Base-by-base conservation (phyloP, 2,797 vertebrate genomes). In the Acanthornis magna region DNA sequence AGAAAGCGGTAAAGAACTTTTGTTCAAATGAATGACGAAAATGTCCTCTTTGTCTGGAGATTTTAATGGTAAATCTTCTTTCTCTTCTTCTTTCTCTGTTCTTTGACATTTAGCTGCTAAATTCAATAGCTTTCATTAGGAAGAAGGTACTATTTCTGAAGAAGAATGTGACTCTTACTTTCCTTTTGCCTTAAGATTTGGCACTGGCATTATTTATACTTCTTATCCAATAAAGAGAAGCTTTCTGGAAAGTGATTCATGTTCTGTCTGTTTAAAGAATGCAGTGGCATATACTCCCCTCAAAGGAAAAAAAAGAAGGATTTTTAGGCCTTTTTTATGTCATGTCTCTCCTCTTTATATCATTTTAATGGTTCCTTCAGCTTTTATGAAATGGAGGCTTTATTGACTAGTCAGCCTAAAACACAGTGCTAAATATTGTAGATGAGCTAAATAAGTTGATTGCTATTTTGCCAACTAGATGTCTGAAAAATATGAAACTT, bases 331-430 rank as follows among this genome's bases (percentile, higher is more conserved):
- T 85, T 91, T 85, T 92, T 93, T 38, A 72, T 91, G 43, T 72
- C 65, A 72, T 75, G 32, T 48, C 68, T 94, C 32, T 84, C 26
- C 42, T 68, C 70, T 92, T 85, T 89, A 81, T 84, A 93, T 94
- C 58, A 80, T 91, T 83, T 91, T 91, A 94, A 88, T 63, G 23
- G 22, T 93, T 89, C 62, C 54, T 85, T 96, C 75, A 45, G 50
- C 61, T 95, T 87, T 92, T 85, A 80, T 61, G 91, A 86, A 85
- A 91, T 3, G 8, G 62, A 89, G n/a, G 13, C 36, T 96, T 92
- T 95, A 94, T 85, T 95, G 79, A 93, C 78, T 85, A 83, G 58
- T 91, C 78, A 92, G 54, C 32, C 78, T 92, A 83, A 94, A 91
- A 96, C 65, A 62, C 30, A 72, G 62, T 60, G 58, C 34, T 94